Evolutionary conservation across 2,888 invertebrate genomes (phyloP).

Genomic region (Neuroscelio doddi): DNA sequence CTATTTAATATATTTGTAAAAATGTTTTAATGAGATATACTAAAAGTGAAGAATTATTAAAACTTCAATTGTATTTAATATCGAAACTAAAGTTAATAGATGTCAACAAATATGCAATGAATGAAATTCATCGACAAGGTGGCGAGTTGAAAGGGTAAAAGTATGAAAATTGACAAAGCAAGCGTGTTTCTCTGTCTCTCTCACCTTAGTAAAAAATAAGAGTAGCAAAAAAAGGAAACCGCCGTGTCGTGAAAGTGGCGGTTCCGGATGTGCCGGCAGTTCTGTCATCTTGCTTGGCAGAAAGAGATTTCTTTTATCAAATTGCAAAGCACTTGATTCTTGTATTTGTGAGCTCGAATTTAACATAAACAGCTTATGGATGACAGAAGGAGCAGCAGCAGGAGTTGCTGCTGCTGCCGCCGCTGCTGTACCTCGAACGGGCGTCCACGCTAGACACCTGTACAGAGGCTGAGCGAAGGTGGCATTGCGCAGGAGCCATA

Average conservation of each 20-base stretch:
- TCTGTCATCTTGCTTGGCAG: slow-evolving; percentile 3
- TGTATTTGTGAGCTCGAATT: slow-evolving; percentile 8
- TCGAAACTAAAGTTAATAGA: too few relatives aligned
- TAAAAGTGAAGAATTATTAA: too few relatives aligned
- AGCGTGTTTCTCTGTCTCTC: not conserved
- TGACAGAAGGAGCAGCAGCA: not conserved
- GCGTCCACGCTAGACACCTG: slow-evolving; percentile 3
- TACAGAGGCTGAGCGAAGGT: slow-evolving; percentile 5
- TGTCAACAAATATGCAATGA: too few relatives aligned
- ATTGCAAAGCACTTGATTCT: too few relatives aligned
- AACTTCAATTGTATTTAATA: too few relatives aligned
- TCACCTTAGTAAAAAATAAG: slow-evolving; percentile 18
- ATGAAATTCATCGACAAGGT: not conserved
- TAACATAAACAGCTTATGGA: too few relatives aligned
- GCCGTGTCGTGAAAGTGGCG: slow-evolving; percentile 20
- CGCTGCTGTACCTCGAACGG: slow-evolving; percentile 1
- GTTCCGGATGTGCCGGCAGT: slow-evolving; percentile 15
- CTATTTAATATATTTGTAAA: too few relatives aligned
- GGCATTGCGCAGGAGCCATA: slow-evolving; percentile 15
- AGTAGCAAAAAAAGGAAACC: slow-evolving; percentile 12
- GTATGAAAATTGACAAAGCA: not conserved
- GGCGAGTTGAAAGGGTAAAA: too few relatives aligned
- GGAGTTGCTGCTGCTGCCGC: too few relatives aligned
- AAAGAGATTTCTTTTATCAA: not conserved
- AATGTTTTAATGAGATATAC: too few relatives aligned